Base-by-base conservation (phyloP, 2,888 invertebrate genomes). In the Phaedon cochleariae region DNA sequence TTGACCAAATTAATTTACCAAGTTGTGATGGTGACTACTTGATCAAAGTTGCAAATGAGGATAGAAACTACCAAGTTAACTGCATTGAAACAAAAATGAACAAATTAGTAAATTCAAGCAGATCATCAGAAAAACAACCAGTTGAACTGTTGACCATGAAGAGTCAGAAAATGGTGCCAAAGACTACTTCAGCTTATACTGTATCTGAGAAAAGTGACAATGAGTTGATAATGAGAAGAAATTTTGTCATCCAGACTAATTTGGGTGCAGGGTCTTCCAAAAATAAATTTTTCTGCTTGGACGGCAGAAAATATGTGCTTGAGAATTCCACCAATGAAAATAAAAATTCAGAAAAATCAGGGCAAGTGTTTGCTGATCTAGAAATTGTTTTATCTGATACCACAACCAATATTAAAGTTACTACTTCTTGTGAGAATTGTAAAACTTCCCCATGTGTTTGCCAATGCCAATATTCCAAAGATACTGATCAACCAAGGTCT, bases 1-100 rank as follows among this genome's bases (percentile, higher is more conserved):
- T 85, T 64, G 85, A 85, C 68, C 68, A 67, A 21, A 65, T 65
- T 46, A 45, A 63, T 52, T 54, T 65, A 78, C 26, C 17, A 18
- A 66, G 55, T 18, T 73, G 71, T 2, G 67, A 72, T 49, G 73
- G 76, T 3, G 80, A 80, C 59, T 72, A 75, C 53, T 61, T 83
- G 31, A 58, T 80, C 6, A 70, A 76, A 66, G 85, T 85, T 69
- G 85, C 85, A 0, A 83, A 85, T 71, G 85, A 85, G 76, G 87
- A 87, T 74, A 83, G 85, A 61, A 82, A 83, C 67, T 85, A 86
- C 73, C 87, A 88, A 70, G 74, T 88, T 15, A 79, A 84, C 20
- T 87, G 87, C 87, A 88, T 88, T 37, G 85, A 85, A 46, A 86
- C 85, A 68, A 88, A 88, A 77, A 88, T 88, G 15, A 81, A 83